These are phyloP conservation scores for Sturnira hondurensis DNA, from an alignment of 2,113 vertebrate genomes.

Conservation along the genomic window DNA sequence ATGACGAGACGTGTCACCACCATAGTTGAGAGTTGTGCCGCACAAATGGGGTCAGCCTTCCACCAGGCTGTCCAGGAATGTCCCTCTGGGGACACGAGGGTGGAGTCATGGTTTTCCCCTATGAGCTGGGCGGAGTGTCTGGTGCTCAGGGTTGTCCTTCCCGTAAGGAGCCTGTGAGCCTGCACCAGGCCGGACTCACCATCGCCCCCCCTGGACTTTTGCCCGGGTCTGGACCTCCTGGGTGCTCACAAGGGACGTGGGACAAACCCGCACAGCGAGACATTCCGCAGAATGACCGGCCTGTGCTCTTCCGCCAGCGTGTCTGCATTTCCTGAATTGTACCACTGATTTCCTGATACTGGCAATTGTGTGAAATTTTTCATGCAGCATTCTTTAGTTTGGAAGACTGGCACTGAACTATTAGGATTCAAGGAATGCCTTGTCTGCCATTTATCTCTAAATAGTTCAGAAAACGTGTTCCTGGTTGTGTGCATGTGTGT, in stretches of 20 bases:
- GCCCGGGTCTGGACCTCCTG: too few species aligned
- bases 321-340: rapidly evolving
- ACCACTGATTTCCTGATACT: not conserved
- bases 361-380: rapidly evolving
- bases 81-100: rapidly evolving
- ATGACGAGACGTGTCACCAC: rapidly evolving
- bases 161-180: rapidly evolving
- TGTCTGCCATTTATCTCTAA: not conserved
- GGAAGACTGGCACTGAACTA: not conserved
- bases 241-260: rapidly evolving
- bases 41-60: not conserved
- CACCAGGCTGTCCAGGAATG: rapidly evolving
- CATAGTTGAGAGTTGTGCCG: rapidly evolving
- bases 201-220: rapidly evolving
- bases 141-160: too few species aligned
- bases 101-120: not conserved
- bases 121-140: not conserved
- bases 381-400: not conserved
- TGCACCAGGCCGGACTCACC: rapidly evolving
- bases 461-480: not conserved
- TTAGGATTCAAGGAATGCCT: not conserved
- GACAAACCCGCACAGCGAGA: not conserved
- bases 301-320: not conserved
- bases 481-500: not conserved
- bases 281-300: not conserved